Base-by-base conservation (phyloP, 1,140 invertebrate species). In the Drosophila malerkotliana region DNA sequence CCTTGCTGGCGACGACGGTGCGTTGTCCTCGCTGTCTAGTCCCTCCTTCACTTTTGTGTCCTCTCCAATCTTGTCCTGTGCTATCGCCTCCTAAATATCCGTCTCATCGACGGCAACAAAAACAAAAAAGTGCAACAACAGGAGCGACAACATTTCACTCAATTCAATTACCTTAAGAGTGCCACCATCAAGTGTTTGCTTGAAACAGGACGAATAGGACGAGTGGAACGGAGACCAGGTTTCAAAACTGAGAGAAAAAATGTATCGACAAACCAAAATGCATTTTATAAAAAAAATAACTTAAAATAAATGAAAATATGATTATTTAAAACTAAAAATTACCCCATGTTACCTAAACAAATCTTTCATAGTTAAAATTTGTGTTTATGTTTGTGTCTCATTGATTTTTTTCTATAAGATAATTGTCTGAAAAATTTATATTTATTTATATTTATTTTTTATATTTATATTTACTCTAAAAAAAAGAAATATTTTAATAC, bases 131-230 rank as follows among this genome's bases (percentile, higher is more conserved):
- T 69, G 60, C 71, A 74, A 47, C 61, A 53, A 52, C 61, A 71
- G 72, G 64, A 77, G 59, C 71, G 72, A 83, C 83, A 88, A 88
- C 83, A 88, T 88, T 88, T 88, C 79, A 88, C 83, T 88, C 83
- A 88, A 88, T 88, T 88, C 83, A 88, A 88, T 88, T 88, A 88
- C 83, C 83, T 83, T 88, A 88, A 88, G 83, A 88, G 83, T 88
- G 83, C 87, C 83, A 81, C 61, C 79, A 78, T 88, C 79, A 89
- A 88, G 83, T 88, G 76, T 83, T 83, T 88, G 72, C 66, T 72
- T 56, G 55, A 67, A 55, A 71, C 54, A 74, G 41, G 47, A 74
- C 34, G 49, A 58, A 51, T 39, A 75, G 32, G 71, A 66, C 71
- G 45, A 44, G 7, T 14, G 15, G 41, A 18, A 15, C 2, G 14